These are phyloP conservation scores for Actinostola sp. DNA, from an alignment of 92 coral and sea anemone genomes.

Conservation along the genomic window DNA sequence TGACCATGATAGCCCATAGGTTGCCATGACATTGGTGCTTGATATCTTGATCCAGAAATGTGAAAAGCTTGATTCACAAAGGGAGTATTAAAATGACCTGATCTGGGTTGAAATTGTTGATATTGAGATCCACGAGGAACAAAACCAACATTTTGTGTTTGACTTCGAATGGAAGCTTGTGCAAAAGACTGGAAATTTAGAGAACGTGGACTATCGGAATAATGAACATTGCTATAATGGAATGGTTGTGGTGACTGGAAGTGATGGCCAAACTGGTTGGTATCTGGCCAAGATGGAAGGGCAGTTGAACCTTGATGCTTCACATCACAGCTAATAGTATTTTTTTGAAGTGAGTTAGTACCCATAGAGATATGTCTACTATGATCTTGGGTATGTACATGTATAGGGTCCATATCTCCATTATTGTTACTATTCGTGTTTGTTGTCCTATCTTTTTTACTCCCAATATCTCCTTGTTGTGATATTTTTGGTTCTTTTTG, in stretches of 20 bases:
- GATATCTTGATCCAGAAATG: background rate
- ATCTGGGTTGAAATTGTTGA: background rate
- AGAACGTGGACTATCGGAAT: too few relatives aligned
- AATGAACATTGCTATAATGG: too few relatives aligned
- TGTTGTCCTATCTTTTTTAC: background rate
- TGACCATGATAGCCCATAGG: background rate
- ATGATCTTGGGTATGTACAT: too few relatives aligned
- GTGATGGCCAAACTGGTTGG: background rate
- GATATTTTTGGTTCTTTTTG: background rate
- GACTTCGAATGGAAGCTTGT: background rate
- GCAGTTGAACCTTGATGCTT: background rate
- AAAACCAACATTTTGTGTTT: background rate
- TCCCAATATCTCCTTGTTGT: background rate
- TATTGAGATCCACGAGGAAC: background rate
- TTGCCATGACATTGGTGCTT: background rate
- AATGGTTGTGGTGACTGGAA: background rate
- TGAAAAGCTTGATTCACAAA: conserved; percentile 3
- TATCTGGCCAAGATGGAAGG: conserved; percentile 45
- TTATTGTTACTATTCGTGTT: background rate
- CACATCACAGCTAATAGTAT: too few relatives aligned
- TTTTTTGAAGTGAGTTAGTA: too few relatives aligned
- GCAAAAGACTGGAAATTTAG: background rate
- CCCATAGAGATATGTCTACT: too few relatives aligned
- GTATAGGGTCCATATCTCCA: background rate
- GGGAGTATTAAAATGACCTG: background rate